Base-by-base conservation (phyloP, 2,888 invertebrate genomes). In the Oligia latruncula region DNA sequence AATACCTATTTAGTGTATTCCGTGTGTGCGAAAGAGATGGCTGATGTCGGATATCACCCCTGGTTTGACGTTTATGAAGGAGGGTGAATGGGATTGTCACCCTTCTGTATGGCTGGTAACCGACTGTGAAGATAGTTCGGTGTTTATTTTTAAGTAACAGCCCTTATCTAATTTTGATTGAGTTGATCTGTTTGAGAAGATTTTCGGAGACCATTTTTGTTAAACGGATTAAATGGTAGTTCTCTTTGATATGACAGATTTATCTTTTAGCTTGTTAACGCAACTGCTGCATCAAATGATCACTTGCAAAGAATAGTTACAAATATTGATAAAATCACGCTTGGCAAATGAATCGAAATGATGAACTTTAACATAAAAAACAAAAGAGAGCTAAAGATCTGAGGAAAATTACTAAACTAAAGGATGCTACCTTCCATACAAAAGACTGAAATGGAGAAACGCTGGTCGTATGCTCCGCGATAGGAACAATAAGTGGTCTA, bases 1-100 rank as follows among this genome's bases (percentile, higher is more conserved):
- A 97, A 96, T 95, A 95, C 95, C 95, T 96, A 96, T 96, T 96
- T 96, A 96, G 95, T 95, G 93, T 91, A 95, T 95, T 94, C 92
- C 88, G 74, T 85, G 92, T 81, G 94, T 83, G 88, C 40, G 92
- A 95, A 82, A 91, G 93, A 88, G 95, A 94, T 6, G 77, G 72
- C 62, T 81, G 81, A 89, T 92, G 92, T 92, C 71, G 80, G 78
- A 80, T 86, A 82, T 93, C 94, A 92, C 95, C 96, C 95, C 89
- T 92, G 92, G 93, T 93, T 93, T 93, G 92, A 93, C 93, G 93
- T 90, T 90, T 91, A 91, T 92, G 92, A 93, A 86, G 91, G 87
- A 92, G 95, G 95, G 95, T 91, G 94, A 88, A 87, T 90, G 90
- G 88, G 88, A 92, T 89, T 90, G 91, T 87, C 85, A 87, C 89